Evolutionary conservation across 1,140 invertebrate genomes (phyloP).

Genomic region (Pararge aegeria): DNA sequence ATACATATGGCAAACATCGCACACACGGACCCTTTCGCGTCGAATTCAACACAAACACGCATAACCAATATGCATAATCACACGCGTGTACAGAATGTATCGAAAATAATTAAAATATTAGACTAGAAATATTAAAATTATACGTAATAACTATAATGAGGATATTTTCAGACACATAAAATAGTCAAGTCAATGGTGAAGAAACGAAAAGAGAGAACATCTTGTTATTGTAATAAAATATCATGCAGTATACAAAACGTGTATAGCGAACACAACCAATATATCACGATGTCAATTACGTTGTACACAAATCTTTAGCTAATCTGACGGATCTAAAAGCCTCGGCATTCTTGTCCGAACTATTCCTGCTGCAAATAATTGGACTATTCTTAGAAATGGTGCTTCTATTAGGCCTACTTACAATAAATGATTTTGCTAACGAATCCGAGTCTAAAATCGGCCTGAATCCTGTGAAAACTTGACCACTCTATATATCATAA

Average conservation of each 20-base stretch:
- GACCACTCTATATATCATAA: too few species aligned
- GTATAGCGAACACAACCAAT: too few species aligned
- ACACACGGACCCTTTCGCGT: constrained; percentile 13
- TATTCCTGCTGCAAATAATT: too few species aligned
- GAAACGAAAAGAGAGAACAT: neutral
- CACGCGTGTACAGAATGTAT: constrained; percentile 14
- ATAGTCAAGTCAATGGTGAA: neutral
- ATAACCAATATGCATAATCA: constrained; percentile 10
- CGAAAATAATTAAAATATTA: neutral
- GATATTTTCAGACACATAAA: neutral
- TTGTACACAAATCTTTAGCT: too few species aligned
- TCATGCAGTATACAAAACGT: neutral
- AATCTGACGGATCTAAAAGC: too few species aligned
- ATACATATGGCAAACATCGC: constrained; percentile 69
- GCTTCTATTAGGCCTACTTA: too few species aligned
- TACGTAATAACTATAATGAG: constrained; percentile 1
- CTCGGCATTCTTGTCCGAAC: too few species aligned
- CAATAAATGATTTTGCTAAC: too few species aligned
- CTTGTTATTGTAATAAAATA: neutral
- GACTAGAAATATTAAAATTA: constrained; percentile 9
- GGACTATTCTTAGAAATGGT: too few species aligned
- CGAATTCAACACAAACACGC: constrained; percentile 12
- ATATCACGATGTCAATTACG: too few species aligned
- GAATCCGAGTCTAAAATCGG: too few species aligned
- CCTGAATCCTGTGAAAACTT: too few species aligned